Conservation (phyloP, 2,113 vertebrate genomes). For the Xiphophorus hellerii region DNA sequence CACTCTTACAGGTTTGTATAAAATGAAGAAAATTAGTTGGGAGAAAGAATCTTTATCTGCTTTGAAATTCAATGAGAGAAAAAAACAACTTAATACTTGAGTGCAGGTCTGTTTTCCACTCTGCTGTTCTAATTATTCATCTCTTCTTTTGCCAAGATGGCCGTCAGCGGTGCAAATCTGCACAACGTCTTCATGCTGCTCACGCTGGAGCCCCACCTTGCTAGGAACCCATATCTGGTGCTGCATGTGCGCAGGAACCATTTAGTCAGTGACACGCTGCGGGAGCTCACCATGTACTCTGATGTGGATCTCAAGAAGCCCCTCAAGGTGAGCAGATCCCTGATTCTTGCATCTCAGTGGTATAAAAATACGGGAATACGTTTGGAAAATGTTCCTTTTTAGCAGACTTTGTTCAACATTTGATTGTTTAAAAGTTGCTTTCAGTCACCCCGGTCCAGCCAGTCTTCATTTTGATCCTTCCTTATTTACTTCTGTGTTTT, state of each 20-base stretch:
- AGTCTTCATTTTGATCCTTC: background rate
- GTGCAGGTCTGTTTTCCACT: background rate
- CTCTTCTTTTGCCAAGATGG: constrained; percentile 81
- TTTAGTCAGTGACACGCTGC: constrained; percentile 92
- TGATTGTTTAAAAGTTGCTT: background rate
- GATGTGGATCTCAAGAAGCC: constrained; percentile 97
- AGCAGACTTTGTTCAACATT: too few species aligned
- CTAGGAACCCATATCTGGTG: constrained; percentile 93
- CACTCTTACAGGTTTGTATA: too few species aligned
- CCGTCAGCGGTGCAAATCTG: constrained; percentile 93
- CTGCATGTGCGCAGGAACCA: constrained; percentile 92
- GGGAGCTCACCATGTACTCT: constrained; percentile 95
- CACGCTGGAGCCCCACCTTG: constrained; percentile 93
- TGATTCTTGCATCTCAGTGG: background rate
- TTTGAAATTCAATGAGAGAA: background rate
- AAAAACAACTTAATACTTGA: background rate
- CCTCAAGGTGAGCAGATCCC: constrained; percentile 81
- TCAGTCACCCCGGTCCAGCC: background rate
- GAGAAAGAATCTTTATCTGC: background rate
- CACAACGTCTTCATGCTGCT: constrained; percentile 98
- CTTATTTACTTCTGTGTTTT: background rate
- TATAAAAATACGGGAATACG: too few species aligned
- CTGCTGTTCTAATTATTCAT: background rate
- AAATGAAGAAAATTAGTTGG: too few species aligned
- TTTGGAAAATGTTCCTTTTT: too few species aligned